Percentiles rank a stretch among this genome's conserved stretches.
Conservation (phyloP, 2,888 invertebrate species). For the Cyrtodaria siliqua region DNA sequence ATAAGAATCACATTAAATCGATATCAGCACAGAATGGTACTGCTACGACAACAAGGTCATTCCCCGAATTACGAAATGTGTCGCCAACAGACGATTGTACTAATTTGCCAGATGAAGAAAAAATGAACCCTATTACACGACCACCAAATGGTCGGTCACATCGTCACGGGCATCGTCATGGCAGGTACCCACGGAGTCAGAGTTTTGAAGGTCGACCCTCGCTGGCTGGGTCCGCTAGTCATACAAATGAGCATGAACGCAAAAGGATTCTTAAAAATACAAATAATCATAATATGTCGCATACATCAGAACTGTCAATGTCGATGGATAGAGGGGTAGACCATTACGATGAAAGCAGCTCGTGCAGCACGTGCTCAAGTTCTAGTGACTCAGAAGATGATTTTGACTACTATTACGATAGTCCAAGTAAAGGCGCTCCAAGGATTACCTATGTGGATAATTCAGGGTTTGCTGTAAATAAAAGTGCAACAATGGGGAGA, state of each 20-base stretch:
- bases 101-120: constrained; percentile 74
- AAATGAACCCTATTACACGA: constrained; percentile 84
- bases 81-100: constrained; percentile 52
- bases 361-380: constrained; percentile 93
- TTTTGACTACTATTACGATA: constrained; percentile 93
- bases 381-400: constrained; percentile 92
- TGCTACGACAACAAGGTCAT: constrained; percentile 65
- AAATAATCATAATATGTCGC: constrained; percentile 43
- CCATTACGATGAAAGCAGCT: constrained; percentile 87
- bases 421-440: constrained; percentile 92
- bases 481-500: constrained; percentile 62
- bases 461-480: constrained; percentile 85
- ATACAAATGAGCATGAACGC: constrained; percentile 48
- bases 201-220: constrained; percentile 80
- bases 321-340: constrained; percentile 62
- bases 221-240: constrained; percentile 48
- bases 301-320: constrained; percentile 52
- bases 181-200: constrained; percentile 77
- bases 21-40: constrained; percentile 27
- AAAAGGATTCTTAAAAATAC: constrained; percentile 61
- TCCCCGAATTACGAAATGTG: constrained; percentile 72
- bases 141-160: constrained; percentile 65
- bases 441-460: constrained; percentile 97
- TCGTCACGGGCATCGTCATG: constrained; percentile 46
- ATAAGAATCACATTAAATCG: constrained; percentile 16